phyloP scores from a whole-genome alignment of 1,140 invertebrate genomes.

The Varroa destructor region DNA sequence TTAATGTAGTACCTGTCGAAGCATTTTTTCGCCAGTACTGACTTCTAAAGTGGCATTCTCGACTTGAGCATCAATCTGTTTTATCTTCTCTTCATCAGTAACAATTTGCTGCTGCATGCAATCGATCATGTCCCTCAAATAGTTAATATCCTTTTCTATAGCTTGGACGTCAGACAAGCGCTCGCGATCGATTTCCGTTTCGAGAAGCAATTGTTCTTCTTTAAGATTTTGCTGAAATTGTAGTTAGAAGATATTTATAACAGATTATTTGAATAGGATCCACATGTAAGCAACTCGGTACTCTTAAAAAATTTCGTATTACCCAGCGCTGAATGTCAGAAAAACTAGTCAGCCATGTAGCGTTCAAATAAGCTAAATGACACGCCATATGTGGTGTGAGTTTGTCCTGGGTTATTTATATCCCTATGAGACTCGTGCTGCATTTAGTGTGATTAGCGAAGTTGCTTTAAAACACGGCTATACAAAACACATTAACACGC shows the following conservation, averaged over 20 bases:
- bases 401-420: neutral
- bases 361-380: neutral
- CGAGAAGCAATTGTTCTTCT: neutral
- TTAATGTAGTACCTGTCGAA: neutral
- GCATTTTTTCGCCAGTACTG: neutral
- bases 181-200: neutral
- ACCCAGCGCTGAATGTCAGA: neutral
- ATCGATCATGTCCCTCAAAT: constrained; percentile 2
- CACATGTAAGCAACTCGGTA: neutral
- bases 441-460: too few relatives aligned
- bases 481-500: too few relatives aligned
- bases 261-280: neutral
- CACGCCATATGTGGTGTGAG: neutral
- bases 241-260: neutral
- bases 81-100: neutral
- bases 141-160: neutral
- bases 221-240: neutral
- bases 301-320: neutral
- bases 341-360: neutral
- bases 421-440: too few relatives aligned
- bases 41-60: neutral
- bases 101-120: neutral
- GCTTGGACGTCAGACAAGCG: neutral
- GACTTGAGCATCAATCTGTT: neutral
- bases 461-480: too few relatives aligned